These are phyloP conservation scores for Seira ritae DNA, from an alignment of 2,888 invertebrate genomes.

Conservation along the genomic window DNA sequence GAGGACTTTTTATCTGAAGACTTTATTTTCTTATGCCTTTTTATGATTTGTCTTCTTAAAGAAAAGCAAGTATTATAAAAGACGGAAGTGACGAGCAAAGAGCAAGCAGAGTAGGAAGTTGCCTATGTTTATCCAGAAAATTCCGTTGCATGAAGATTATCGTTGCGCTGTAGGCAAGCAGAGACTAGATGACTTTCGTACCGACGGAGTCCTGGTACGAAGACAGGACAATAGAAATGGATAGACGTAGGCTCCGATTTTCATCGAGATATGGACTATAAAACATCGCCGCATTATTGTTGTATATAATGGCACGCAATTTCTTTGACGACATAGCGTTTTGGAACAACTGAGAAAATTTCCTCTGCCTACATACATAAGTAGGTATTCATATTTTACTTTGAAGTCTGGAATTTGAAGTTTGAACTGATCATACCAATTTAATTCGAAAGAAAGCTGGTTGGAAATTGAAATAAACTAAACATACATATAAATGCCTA, in stretches of 20 bases:
- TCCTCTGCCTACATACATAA: neutral
- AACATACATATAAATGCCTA: no score
- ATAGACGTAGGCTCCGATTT: no score
- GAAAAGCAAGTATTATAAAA: no score
- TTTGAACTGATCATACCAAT: no score
- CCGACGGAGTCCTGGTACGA: constrained; percentile 32
- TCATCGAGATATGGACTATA: neutral
- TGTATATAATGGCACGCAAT: neutral
- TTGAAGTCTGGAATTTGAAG: no score
- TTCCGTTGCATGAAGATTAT: constrained; percentile 25
- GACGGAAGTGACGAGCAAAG: no score
- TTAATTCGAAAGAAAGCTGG: no score
- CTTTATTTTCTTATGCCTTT: neutral
- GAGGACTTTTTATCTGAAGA: neutral
- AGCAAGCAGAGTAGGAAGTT: neutral
- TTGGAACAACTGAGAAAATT: no score
- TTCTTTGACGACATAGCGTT: no score
- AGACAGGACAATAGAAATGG: constrained; percentile 9
- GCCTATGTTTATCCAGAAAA: constrained; percentile 13
- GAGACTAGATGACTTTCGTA: constrained; percentile 49
- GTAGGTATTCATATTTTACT: neutral
- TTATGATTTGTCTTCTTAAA: neutral
- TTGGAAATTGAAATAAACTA: no score
- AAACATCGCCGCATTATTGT: neutral
- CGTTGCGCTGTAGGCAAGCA: neutral